phyloP scores from a whole-genome alignment of 2,888 invertebrate genomes.

The Mylabris sibirica region DNA sequence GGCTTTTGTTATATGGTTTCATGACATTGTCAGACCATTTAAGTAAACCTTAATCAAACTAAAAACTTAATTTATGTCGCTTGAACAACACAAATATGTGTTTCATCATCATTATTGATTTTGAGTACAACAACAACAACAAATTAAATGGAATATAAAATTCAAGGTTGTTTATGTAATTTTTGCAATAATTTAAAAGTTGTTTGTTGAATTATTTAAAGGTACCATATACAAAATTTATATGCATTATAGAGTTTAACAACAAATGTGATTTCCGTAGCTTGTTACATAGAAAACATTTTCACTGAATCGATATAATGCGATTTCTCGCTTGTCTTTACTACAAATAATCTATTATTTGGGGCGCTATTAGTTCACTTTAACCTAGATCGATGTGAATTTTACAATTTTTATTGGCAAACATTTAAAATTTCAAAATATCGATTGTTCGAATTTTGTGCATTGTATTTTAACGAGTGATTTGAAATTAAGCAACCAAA shows the following conservation, averaged over 20 bases:
- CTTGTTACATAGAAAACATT: background rate
- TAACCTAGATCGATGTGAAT: background rate
- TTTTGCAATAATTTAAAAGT: background rate
- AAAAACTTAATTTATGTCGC: background rate
- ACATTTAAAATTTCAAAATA: background rate
- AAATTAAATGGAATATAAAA: background rate
- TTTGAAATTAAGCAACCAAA: too few species aligned
- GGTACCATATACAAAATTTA: background rate
- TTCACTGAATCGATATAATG: conserved; percentile 2
- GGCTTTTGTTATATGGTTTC: background rate
- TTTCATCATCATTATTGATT: background rate
- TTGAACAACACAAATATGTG: background rate
- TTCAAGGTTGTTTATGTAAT: background rate
- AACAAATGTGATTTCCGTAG: background rate
- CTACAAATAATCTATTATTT: background rate
- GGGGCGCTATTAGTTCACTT: background rate
- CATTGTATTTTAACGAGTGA: too few species aligned
- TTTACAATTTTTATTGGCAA: background rate
- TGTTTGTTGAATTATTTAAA: background rate
- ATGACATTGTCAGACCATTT: background rate
- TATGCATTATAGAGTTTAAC: background rate
- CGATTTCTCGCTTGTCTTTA: conserved; percentile 7
- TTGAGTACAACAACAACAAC: background rate
- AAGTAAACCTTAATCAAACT: background rate
- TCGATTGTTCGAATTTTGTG: background rate